These are phyloP conservation scores for Pelochelys cantorii DNA, from an alignment of 2,797 vertebrate species.

Conservation along the genomic window DNA sequence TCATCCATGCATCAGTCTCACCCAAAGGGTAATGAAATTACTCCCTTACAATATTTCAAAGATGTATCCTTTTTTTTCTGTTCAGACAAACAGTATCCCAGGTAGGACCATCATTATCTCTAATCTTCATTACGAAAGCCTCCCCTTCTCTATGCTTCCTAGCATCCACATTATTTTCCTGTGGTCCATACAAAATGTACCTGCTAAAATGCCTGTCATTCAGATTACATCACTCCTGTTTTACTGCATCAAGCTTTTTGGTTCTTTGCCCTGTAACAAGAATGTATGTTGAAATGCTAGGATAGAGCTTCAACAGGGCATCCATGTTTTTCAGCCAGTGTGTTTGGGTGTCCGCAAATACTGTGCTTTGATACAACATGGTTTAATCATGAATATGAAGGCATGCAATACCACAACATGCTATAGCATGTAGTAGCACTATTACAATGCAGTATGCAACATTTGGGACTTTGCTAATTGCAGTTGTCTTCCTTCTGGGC, in stretches of 20 bases:
- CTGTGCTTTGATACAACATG: background rate
- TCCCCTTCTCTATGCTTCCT: background rate
- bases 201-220: background rate
- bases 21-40: background rate
- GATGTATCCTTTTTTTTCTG: background rate
- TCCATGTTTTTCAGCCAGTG: background rate
- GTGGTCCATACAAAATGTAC: background rate
- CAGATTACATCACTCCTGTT: background rate
- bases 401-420: background rate
- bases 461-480: background rate
- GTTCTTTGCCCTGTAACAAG: background rate
- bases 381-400: background rate
- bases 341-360: background rate
- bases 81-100: background rate
- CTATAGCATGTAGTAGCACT: background rate
- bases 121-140: background rate
- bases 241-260: background rate
- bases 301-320: background rate
- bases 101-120: background rate
- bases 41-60: background rate
- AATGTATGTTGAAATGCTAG: background rate
- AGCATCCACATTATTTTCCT: background rate
- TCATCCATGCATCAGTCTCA: background rate
- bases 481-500: background rate
- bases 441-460: background rate